phyloP scores from a whole-genome alignment of 2,113 vertebrate species.

The Vombatus ursinus region DNA sequence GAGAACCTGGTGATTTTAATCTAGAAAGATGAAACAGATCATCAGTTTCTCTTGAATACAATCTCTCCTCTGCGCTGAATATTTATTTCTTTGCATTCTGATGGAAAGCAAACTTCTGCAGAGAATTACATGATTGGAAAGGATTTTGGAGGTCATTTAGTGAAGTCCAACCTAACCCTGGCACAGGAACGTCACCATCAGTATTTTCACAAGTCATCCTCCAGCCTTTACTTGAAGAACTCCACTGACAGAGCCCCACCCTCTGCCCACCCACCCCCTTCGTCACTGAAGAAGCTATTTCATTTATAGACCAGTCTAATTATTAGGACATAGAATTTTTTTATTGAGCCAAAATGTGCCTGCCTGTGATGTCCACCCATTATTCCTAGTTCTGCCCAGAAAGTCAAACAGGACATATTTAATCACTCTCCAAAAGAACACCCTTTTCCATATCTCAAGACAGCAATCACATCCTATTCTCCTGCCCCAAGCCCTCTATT shows the following conservation, averaged over 20 bases:
- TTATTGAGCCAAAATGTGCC: not conserved
- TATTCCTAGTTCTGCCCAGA: not conserved
- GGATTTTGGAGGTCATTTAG: not conserved
- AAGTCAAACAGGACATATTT: not conserved
- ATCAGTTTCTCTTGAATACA: constrained; percentile 40
- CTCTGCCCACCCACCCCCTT: not conserved
- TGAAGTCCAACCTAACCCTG: not conserved
- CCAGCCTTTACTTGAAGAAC: not conserved
- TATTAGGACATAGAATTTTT: not conserved
- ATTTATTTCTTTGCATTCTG: not conserved
- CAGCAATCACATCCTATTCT: not conserved
- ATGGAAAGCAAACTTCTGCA: constrained; percentile 33
- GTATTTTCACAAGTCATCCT: not conserved
- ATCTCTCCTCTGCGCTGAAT: not conserved
- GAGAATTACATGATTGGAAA: not conserved
- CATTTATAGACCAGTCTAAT: not conserved
- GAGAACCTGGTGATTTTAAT: constrained; percentile 33
- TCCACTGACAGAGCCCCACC: not conserved
- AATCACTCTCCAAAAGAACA: not conserved
- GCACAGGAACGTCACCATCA: not conserved
- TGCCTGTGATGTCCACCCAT: not conserved
- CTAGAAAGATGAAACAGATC: constrained; percentile 66
- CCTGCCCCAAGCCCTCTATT: not conserved
- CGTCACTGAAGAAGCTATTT: not conserved
- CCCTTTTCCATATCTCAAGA: not conserved